These are phyloP conservation scores for Diploptera punctata DNA, from an alignment of 2,888 invertebrate species.

Conservation along the genomic window DNA sequence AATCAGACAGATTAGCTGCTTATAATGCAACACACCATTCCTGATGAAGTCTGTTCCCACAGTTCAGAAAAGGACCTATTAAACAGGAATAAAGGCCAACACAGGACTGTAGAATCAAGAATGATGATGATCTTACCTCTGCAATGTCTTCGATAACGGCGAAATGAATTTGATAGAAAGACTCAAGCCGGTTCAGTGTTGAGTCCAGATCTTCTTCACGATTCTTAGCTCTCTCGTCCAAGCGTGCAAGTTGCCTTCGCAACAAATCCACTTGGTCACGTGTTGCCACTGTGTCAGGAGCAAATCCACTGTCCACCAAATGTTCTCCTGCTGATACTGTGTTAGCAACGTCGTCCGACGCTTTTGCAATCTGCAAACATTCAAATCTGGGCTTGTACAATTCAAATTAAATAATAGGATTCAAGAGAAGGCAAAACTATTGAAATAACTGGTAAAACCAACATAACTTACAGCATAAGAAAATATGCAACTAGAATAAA, in stretches of 20 bases:
- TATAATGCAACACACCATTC: no score
- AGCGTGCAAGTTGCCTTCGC: conserved; percentile 76
- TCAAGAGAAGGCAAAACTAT: no score
- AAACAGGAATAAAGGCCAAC: background rate
- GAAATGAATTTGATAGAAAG: conserved; percentile 82
- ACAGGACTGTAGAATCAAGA: background rate
- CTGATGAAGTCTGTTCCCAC: no score
- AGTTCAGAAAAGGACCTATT: background rate
- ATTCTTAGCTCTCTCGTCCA: conserved; percentile 80
- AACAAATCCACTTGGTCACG: conserved; percentile 70
- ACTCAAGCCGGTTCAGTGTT: conserved; percentile 78
- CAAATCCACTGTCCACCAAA: conserved; percentile 84
- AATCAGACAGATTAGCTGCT: no score
- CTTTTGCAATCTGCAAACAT: conserved; percentile 46
- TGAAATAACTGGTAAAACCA: no score
- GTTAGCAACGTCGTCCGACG: conserved; percentile 59
- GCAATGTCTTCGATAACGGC: conserved; percentile 78
- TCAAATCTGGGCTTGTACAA: no score
- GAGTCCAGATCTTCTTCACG: conserved; percentile 81
- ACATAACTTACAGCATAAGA: no score
- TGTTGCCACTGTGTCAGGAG: conserved; percentile 81
- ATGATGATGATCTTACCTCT: conserved; percentile 58
- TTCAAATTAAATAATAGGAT: no score
- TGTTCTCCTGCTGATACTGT: conserved; percentile 76
- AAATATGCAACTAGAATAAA: no score